Evolutionary conservation across 2,888 invertebrate genomes (phyloP).

Genomic region (Plemyria rubiginata): DNA sequence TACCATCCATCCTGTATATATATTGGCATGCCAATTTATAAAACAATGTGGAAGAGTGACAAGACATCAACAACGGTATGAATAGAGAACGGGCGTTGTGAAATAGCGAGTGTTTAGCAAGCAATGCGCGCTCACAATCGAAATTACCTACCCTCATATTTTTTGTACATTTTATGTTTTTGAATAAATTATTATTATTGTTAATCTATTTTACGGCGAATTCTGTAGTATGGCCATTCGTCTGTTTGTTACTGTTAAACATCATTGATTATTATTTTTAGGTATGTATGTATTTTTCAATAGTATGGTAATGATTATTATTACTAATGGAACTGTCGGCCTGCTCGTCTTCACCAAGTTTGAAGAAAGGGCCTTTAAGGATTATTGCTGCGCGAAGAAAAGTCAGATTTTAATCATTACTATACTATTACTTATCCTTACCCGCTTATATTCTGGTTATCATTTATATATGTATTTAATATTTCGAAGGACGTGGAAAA

Average conservation of each 20-base stretch:
- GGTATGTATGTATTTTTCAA: constrained; percentile 19
- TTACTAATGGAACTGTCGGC: constrained; percentile 3
- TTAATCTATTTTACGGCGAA: constrained; percentile 46
- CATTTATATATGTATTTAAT: no score
- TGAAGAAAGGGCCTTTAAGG: constrained; percentile 1
- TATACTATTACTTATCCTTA: constrained; percentile 22
- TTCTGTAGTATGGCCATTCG: constrained; percentile 42
- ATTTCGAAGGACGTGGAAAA: constrained; percentile 6
- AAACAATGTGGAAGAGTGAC: neutral
- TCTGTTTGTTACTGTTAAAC: constrained; percentile 29
- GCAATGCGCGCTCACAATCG: constrained; percentile 43
- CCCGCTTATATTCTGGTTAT: constrained; percentile 21
- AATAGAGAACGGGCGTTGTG: constrained; percentile 31
- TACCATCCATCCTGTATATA: constrained; percentile 14
- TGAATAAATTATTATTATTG: no score
- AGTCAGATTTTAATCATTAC: constrained; percentile 28
- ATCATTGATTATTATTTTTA: constrained; percentile 16
- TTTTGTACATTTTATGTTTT: no score
- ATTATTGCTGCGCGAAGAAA: constrained; percentile 36
- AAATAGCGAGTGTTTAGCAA: constrained; percentile 44
- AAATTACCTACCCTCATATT: constrained; percentile 8
- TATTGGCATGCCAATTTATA: constrained; percentile 33
- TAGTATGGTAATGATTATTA: constrained; percentile 35
- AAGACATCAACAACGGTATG: constrained; percentile 7
- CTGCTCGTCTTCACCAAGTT: constrained; percentile 3